A percentile compares a stretch with the other conserved stretches of the same genome.
Conservation (phyloP, 1,140 invertebrate species). For the Megalonaias nervosa region DNA sequence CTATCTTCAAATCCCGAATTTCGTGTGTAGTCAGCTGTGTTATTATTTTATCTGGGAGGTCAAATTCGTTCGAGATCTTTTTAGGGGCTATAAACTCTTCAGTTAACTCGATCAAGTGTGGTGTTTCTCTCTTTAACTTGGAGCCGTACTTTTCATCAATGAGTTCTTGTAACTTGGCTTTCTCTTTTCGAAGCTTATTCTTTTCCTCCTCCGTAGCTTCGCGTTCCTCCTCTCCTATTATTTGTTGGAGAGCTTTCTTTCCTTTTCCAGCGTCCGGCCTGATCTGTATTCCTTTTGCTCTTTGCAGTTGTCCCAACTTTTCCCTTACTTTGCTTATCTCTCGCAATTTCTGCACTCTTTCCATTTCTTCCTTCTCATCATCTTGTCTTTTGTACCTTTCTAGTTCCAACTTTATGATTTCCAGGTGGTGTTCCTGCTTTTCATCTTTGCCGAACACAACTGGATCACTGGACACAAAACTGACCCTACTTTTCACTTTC, state of each 20-base stretch:
- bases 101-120: constrained; percentile 20
- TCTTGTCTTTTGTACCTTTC: constrained; percentile 21
- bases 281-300: constrained; percentile 20
- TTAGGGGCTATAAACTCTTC: constrained; percentile 20
- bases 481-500: constrained; percentile 25
- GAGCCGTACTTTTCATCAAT: constrained; percentile 23
- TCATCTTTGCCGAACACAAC: constrained; percentile 3
- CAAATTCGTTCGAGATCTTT: constrained; percentile 7
- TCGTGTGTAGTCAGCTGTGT: constrained; percentile 24
- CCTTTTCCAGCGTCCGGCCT: constrained; percentile 9
- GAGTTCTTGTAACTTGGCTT: constrained; percentile 15
- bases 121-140: constrained; percentile 19
- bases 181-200: constrained; percentile 22
- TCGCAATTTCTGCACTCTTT: constrained; percentile 14
- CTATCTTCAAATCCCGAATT: constrained; percentile 31
- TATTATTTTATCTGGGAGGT: constrained; percentile 20
- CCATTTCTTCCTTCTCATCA: constrained; percentile 6
- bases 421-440: constrained; percentile 2
- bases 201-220: constrained; percentile 16
- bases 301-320: constrained; percentile 9
- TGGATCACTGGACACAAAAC: constrained; percentile 11
- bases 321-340: constrained; percentile 13
- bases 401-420: constrained; percentile 19
- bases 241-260: constrained; percentile 24
- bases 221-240: constrained; percentile 17